Percentiles rank a stretch among this genome's conserved stretches.
phyloP scores from a whole-genome alignment of 2,797 vertebrate genomes.

The Chelon auratus region DNA sequence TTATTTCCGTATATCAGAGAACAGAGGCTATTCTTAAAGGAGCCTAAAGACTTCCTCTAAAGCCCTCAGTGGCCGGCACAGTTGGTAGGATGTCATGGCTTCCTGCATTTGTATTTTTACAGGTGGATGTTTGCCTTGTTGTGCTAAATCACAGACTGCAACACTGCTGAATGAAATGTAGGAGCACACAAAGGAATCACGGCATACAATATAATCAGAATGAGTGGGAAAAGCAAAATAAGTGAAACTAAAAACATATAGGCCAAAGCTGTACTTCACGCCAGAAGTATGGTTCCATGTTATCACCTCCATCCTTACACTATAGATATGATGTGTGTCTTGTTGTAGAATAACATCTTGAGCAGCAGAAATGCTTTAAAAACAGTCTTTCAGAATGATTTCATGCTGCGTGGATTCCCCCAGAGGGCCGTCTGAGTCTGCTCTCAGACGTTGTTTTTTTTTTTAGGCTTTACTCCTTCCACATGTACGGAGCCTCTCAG shows the following conservation, averaged over 20 bases:
- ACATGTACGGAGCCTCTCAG: conserved; percentile 37
- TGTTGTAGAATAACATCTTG: conserved; percentile 21
- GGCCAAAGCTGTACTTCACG: too few relatives aligned
- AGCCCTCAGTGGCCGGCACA: too few relatives aligned
- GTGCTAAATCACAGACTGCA: background rate
- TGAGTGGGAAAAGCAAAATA: too few relatives aligned
- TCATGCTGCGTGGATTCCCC: conserved; percentile 44
- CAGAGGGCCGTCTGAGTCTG: conserved; percentile 13
- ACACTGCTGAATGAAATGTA: background rate
- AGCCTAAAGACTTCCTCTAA: too few relatives aligned
- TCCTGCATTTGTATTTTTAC: background rate
- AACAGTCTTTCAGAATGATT: conserved; percentile 35
- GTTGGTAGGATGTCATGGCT: too few relatives aligned
- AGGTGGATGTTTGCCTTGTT: background rate
- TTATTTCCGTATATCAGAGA: too few relatives aligned
- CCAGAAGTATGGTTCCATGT: background rate
- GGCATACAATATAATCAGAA: too few relatives aligned
- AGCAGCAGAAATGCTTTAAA: conserved; percentile 19
- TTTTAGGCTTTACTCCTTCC: conserved; percentile 18
- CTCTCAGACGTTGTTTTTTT: conserved; percentile 22
- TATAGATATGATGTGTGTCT: background rate
- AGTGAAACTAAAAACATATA: too few relatives aligned
- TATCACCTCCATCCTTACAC: background rate
- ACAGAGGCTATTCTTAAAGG: too few relatives aligned
- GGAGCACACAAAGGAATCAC: too few relatives aligned